Percentiles rank a stretch among this genome's conserved stretches.
These are phyloP conservation scores for Limnephilus rhombicus DNA, from an alignment of 2,888 invertebrate genomes.

Conservation along the genomic window DNA sequence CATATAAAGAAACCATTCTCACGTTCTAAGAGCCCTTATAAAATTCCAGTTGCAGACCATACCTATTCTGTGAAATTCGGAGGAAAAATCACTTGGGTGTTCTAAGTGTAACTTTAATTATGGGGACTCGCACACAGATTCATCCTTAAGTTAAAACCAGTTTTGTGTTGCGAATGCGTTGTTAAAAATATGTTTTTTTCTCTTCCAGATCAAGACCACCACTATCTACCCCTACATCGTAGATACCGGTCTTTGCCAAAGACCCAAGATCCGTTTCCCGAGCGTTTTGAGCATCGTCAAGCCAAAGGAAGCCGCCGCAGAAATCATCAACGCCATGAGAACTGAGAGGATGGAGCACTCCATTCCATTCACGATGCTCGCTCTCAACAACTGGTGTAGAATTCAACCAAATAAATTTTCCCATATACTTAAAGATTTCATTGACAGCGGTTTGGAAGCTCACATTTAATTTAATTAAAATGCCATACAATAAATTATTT, in stretches of 20 bases:
- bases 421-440: slow-evolving; percentile 79
- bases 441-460: slow-evolving; percentile 82
- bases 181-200: too few relatives aligned
- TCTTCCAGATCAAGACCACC: slow-evolving; percentile 84
- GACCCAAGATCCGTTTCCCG: slow-evolving; percentile 84
- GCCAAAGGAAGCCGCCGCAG: slow-evolving; percentile 80
- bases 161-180: too few relatives aligned
- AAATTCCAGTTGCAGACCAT: too few relatives aligned
- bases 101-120: too few relatives aligned
- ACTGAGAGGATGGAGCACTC: slow-evolving; percentile 80
- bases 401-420: slow-evolving; percentile 77
- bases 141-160: too few relatives aligned
- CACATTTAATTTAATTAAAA: slow-evolving; percentile 69
- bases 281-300: slow-evolving; percentile 81
- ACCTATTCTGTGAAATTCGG: too few relatives aligned
- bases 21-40: too few relatives aligned
- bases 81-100: too few relatives aligned
- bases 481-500: slow-evolving; percentile 11
- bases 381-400: slow-evolving; percentile 79
- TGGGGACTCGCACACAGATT: too few relatives aligned
- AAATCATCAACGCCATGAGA: slow-evolving; percentile 83
- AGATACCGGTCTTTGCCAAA: slow-evolving; percentile 90
- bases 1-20: too few relatives aligned
- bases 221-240: slow-evolving; percentile 93
- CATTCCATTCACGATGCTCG: slow-evolving; percentile 80